Evolutionary conservation across 2,797 vertebrate genomes (phyloP).

Genomic region (Erpetoichthys calabaricus): DNA sequence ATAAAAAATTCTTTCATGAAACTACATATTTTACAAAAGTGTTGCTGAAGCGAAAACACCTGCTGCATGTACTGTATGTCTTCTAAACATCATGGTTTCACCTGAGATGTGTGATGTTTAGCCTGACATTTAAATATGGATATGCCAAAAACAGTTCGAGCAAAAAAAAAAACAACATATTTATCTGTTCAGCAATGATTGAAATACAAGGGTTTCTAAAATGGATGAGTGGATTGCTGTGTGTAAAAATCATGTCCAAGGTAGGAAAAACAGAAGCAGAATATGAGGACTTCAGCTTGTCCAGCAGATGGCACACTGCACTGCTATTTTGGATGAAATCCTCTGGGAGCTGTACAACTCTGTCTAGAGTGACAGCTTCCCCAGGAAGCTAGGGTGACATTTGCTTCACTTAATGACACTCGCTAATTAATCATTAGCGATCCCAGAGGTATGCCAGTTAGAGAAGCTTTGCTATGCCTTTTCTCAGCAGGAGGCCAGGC

Average conservation of each 20-base stretch:
- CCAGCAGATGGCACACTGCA: slow-evolving; percentile 83
- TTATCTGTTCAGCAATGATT: too few species aligned
- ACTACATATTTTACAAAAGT: too few species aligned
- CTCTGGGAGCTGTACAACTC: slow-evolving; percentile 45
- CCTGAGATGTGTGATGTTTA: too few species aligned
- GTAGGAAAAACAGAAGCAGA: slow-evolving; percentile 17
- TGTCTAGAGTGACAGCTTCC: slow-evolving; percentile 69
- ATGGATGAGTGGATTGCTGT: too few species aligned
- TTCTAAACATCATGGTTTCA: too few species aligned
- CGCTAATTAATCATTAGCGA: slow-evolving; percentile 98
- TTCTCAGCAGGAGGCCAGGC: slow-evolving; percentile 72
- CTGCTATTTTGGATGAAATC: slow-evolving; percentile 40
- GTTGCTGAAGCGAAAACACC: too few species aligned
- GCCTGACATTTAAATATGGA: too few species aligned
- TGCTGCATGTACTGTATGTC: too few species aligned
- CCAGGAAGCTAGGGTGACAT: slow-evolving; percentile 86
- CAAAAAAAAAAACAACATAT: too few species aligned
- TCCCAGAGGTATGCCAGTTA: slow-evolving; percentile 83
- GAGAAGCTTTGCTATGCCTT: slow-evolving; percentile 76
- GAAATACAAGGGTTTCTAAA: too few species aligned
- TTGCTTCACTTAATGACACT: slow-evolving; percentile 94
- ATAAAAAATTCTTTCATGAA: too few species aligned
- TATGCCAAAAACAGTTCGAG: too few species aligned
- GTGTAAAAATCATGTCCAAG: slow-evolving; percentile 48
- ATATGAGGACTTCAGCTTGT: slow-evolving; percentile 28